Conservation (phyloP, 2,113 vertebrate genomes). For the Raja brachyura region DNA sequence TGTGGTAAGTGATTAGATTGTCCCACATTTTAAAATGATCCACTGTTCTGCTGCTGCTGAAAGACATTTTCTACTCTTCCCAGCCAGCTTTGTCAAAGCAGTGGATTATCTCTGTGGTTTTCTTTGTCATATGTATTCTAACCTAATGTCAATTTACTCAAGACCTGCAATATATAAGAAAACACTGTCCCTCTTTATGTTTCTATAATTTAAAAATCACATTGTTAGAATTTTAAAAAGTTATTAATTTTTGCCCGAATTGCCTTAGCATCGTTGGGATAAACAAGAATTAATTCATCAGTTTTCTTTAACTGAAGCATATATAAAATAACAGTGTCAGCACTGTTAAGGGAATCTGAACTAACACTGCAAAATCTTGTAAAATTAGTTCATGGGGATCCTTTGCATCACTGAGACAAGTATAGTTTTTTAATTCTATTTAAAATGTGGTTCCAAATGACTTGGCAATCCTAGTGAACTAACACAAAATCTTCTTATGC, state of each 20-base stretch:
- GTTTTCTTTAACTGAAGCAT: background rate
- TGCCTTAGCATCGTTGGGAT: background rate
- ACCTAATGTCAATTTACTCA: slow-evolving; percentile 30
- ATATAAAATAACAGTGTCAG: background rate
- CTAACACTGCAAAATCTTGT: background rate
- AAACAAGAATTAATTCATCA: background rate
- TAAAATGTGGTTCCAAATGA: background rate
- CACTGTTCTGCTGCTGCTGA: slow-evolving; percentile 33
- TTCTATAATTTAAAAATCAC: slow-evolving; percentile 2
- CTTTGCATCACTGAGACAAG: background rate
- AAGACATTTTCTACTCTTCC: slow-evolving; percentile 38
- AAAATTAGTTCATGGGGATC: background rate
- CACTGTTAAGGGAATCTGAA: background rate
- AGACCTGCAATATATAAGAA: slow-evolving; percentile 9
- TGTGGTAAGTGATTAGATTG: slow-evolving; percentile 36
- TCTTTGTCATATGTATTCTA: slow-evolving; percentile 36
- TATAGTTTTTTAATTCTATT: background rate
- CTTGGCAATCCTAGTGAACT: background rate
- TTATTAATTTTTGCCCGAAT: background rate
- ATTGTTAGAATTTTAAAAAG: background rate
- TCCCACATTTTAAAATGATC: slow-evolving; percentile 39
- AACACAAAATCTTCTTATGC: background rate
- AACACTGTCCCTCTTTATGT: background rate
- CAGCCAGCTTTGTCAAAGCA: slow-evolving; percentile 36
- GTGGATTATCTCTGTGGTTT: slow-evolving; percentile 37